Evolutionary conservation across 2,888 invertebrate genomes (phyloP).

Genomic region (Eretmocerus hayati): DNA sequence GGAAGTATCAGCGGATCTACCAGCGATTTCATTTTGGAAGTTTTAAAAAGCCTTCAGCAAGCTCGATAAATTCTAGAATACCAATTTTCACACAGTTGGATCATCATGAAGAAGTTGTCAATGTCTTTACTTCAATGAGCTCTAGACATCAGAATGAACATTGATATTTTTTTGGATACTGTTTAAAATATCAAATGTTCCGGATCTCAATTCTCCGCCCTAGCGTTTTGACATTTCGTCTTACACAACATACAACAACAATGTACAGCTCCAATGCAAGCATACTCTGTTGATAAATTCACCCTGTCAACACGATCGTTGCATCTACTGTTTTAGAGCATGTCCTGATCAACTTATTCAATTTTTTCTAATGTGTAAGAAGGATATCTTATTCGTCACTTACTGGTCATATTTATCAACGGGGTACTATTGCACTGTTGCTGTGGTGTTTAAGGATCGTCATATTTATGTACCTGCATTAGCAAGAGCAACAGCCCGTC

Average conservation of each 20-base stretch:
- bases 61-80: constrained; percentile 21
- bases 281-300: not conserved
- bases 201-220: not conserved
- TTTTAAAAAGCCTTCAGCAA: constrained; percentile 6
- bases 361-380: too few relatives aligned
- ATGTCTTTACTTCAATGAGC: constrained; percentile 8
- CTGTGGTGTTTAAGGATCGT: not conserved
- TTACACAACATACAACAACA: not conserved
- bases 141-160: not conserved
- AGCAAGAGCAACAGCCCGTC: constrained; percentile 78
- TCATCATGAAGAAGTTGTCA: constrained; percentile 8
- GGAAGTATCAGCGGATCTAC: not conserved
- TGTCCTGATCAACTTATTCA: too few relatives aligned
- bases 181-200: not conserved
- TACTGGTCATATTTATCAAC: not conserved
- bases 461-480: constrained; percentile 57
- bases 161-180: not conserved
- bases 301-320: too few relatives aligned
- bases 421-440: not conserved
- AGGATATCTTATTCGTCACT: too few relatives aligned
- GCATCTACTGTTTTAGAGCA: too few relatives aligned
- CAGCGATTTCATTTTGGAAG: not conserved
- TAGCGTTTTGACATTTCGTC: too few relatives aligned
- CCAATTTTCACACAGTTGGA: constrained; percentile 16
- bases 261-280: not conserved